A percentile compares a stretch with the other conserved stretches of the same genome.
These are phyloP conservation scores for Tribolium freemani DNA, from an alignment of 2,888 invertebrate species.

Conservation along the genomic window DNA sequence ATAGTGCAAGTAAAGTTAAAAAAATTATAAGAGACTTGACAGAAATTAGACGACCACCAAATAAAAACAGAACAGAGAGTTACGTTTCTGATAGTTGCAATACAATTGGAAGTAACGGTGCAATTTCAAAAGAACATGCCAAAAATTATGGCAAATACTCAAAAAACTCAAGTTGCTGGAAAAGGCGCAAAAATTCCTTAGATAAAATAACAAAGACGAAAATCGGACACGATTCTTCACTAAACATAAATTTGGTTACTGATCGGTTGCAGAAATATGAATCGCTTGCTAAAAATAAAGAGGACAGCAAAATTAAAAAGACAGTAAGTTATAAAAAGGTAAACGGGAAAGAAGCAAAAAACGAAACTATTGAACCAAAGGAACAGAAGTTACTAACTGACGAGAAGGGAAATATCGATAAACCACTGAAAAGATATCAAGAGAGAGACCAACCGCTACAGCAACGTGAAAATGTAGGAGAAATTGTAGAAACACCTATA, in stretches of 20 bases:
- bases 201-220: no score
- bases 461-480: not conserved
- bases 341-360: not conserved
- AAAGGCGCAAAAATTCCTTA: no score
- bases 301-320: no score
- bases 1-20: slow-evolving; percentile 4
- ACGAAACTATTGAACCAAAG: not conserved
- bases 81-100: not conserved
- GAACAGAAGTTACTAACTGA: not conserved
- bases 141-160: no score
- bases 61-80: not conserved
- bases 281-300: no score
- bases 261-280: no score
- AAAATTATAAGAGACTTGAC: not conserved
- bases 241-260: no score
- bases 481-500: no score
- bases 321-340: no score
- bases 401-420: not conserved
- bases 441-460: not conserved
- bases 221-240: no score
- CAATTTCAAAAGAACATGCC: no score
- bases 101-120: not conserved
- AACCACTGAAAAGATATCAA: not conserved
- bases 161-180: no score
- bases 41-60: slow-evolving; percentile 9